Base-by-base conservation (phyloP, 2,888 invertebrate species). In the Biston betularia region DNA sequence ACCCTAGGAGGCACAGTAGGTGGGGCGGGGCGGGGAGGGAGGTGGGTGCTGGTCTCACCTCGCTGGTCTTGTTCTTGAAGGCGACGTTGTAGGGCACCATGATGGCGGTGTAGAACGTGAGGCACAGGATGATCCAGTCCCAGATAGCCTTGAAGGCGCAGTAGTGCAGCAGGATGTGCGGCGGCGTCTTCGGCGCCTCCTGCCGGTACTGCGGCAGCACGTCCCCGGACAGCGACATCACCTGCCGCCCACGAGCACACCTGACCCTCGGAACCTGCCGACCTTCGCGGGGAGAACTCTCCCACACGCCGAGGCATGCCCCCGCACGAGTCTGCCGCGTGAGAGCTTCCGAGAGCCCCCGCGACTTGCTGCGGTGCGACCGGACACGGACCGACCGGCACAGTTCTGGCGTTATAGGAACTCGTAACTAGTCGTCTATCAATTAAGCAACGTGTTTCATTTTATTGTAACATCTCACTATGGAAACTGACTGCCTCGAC, bases 51-150 rank as follows among this genome's bases (percentile, higher is more conserved):
- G 33, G 24, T 6, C 66, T 69, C 49, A 73, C 74, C 73, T 98
- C 98, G 90, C 98, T 98, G 79, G 98, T 99, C 94, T 99, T 99
- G 95, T 99, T 99, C 95, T 99, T 99, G 95, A 99, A 99, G 89
- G 99, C 99, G 87, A 99, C 99, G 94, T 99, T 99, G 95, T 99
- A 99, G 79, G 99, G 99, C 86, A 99, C 99, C 98, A 96, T 96
- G 92, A 99, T 98, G 87, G 98, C 99, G 80, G 99, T 99, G 95
- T 99, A 99, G 96, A 99, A 99, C 83, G 99, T 99, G 89, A 99
- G 96, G 94, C 98, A 98, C 82, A 99, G 96, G 91, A 99, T 99
- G 93, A 99, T 98, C 99, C 99, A 99, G 95, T 99, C 99, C 99
- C 99, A 99, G 90, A 98, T 98, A 84, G 98, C 98, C 95, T 99